Evolutionary conservation across 2,113 vertebrate species (phyloP).

Genomic region (Trichomycterus rosablanca): DNA sequence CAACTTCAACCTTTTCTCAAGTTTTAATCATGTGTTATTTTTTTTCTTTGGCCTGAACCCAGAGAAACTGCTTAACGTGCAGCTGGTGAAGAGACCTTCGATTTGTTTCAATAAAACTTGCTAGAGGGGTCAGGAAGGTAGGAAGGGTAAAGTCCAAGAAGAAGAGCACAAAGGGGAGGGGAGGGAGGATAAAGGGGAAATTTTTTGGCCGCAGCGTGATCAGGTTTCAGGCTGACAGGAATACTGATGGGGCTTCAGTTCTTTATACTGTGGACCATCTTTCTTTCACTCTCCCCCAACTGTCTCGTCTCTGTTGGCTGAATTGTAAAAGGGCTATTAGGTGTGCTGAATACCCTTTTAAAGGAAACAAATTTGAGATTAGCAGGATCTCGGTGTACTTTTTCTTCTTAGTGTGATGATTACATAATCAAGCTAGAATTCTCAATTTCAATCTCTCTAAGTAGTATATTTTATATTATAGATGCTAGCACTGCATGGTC

Average conservation of each 20-base stretch:
- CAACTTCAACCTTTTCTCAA: constrained; percentile 55
- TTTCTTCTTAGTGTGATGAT: constrained; percentile 27
- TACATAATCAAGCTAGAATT: constrained; percentile 36
- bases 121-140: constrained; percentile 31
- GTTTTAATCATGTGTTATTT: constrained; percentile 58
- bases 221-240: constrained; percentile 64
- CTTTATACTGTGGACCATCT: constrained; percentile 37
- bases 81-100: constrained; percentile 50
- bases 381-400: constrained; percentile 13
- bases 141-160: constrained; percentile 22
- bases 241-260: constrained; percentile 58
- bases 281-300: constrained; percentile 5
- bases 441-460: too few relatives aligned
- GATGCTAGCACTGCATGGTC: too few relatives aligned
- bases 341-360: constrained; percentile 43
- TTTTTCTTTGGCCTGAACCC: constrained; percentile 10
- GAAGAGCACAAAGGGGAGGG: constrained; percentile 10
- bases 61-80: constrained; percentile 55
- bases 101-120: constrained; percentile 62
- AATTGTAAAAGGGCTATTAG: constrained; percentile 47
- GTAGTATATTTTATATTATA: too few relatives aligned
- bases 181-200: constrained; percentile 10
- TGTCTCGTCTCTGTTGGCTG: constrained; percentile 14
- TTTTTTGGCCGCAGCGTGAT: constrained; percentile 52
- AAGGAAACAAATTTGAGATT: constrained; percentile 35